Base-by-base conservation (phyloP, 2,888 invertebrate species). In the Andrena dorsata region DNA sequence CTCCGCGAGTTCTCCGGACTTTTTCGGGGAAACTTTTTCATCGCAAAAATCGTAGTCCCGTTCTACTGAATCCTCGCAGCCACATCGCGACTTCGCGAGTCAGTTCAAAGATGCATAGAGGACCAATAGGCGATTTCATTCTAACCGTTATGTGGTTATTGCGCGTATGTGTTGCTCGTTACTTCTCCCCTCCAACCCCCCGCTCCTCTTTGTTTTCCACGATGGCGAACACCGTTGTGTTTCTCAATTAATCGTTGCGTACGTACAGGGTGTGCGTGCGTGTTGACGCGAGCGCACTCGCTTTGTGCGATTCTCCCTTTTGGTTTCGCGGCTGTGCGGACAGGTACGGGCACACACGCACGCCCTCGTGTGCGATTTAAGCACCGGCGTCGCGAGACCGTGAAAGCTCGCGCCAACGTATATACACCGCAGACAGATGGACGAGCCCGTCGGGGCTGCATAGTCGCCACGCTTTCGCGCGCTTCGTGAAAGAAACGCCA, bases 401-500 rank as follows among this genome's bases (percentile, higher is more conserved):
- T 71, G 68, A 78, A 77, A 74, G 71, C 71, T 64, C 51, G 23
- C 66, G 13, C 63, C 51, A 23, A 75, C 51, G 49, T 47, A 60
- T 60, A 66, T 35, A 53, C 69, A 35, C n/a, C 58, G 23, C 10
- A 53, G 61, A 66, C 41, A 51, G 28, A 49, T 13, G 56, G 53
- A 53, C 26, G 41, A 51, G n/a, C 35, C 35, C 66, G n/a, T 64
- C 20, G 56, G 65, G 56, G 13, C n/a, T 64, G 56, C 71, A 64
- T 53, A 72, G 61, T 32, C 61, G 74, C 53, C 35, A 80, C 83
- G 78, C 84, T 86, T 88, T 89, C 86, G 83, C 81, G 82, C 76
- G 68, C 66, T 77, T 78, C 41, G 28, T 74, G 3, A 77, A 82
- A 70, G 53, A 66, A 83, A 56, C 47, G 20, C 60, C 23, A 20